A percentile compares a stretch with the other conserved stretches of the same genome.
These are phyloP conservation scores for Mythimna lalbum DNA, from an alignment of 2,888 invertebrate species.

Conservation along the genomic window DNA sequence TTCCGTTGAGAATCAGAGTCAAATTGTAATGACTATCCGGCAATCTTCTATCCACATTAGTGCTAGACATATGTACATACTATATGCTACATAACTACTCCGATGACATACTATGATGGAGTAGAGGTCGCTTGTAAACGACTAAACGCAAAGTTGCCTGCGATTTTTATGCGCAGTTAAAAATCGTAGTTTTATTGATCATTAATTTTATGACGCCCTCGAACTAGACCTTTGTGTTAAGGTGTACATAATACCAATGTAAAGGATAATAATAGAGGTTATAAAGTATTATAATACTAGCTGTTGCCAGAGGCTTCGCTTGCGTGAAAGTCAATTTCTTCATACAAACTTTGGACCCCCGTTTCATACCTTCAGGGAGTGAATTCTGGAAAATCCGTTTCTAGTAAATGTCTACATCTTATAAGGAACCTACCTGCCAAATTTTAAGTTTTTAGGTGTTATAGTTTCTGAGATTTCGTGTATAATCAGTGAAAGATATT, in stretches of 20 bases:
- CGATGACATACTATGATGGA: conserved; percentile 50
- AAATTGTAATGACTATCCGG: conserved; percentile 26
- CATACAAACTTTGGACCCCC: too few species aligned
- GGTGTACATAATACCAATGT: neutral
- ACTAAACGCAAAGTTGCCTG: neutral
- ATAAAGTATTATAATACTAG: too few species aligned
- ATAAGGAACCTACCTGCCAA: too few species aligned
- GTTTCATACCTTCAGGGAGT: too few species aligned
- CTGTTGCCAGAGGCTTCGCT: too few species aligned
- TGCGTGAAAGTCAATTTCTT: too few species aligned
- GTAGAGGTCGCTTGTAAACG: conserved; percentile 44
- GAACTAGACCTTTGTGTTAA: conserved; percentile 15
- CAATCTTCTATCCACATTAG: conserved; percentile 47
- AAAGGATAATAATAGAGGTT: neutral
- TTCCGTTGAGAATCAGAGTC: conserved; percentile 26
- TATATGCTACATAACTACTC: conserved; percentile 47
- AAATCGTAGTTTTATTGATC: conserved; percentile 17
- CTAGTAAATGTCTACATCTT: too few species aligned
- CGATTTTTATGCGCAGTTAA: conserved; percentile 36
- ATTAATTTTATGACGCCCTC: conserved; percentile 17
- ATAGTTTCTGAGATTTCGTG: too few species aligned
- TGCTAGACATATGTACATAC: conserved; percentile 2
- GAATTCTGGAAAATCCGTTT: too few species aligned
- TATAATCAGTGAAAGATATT: too few species aligned
- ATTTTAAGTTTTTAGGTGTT: too few species aligned